Base-by-base conservation (phyloP, 1,140 invertebrate genomes). In the Drosophila virilis region DNA sequence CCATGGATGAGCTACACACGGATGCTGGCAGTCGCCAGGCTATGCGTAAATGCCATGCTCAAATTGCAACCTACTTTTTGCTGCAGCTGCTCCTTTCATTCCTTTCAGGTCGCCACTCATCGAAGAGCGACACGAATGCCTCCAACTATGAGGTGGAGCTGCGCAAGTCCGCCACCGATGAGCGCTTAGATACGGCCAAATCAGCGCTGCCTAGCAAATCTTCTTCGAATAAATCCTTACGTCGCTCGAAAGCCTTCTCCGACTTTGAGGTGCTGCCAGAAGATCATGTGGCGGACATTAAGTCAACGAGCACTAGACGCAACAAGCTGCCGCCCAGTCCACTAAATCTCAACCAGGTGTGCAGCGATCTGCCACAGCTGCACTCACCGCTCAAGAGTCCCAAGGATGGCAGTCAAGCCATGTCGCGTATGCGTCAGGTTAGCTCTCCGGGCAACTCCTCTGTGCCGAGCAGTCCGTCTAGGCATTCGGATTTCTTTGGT, bases 391-490 rank as follows among this genome's bases (percentile, higher is more conserved):
- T 91, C 3, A 91, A 80, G 64, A 91, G 90, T 71, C 90, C 90
- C 10, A 90, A 91, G 76, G 91, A 92, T 38, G 73, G 69, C 12
- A 73, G 43, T 28, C 72, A 81, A 28, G 61, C 74, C 2, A 12
- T 74, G n/a, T 65, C 78, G 22, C 83, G 86, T 8, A 75, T 80
- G 74, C 85, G 84, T 7, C 84, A 78, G 1, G 71, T 91, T 3
- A 70, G 61, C 42, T 89, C 89, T 0, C 83, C 91, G 4, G 90
- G 83, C 7, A 92, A 90, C 55, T 93, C 94, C 2, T 96, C 95
- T 2, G 94, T 95, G 6, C 95, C 96, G 1, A 95, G 95, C 13
- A 96, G 95, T 82, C 95, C 95, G 0, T 94, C 93, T 54, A 93
- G 94, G 74, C 93, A 94, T 67, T 94, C 94, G 15, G 93, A 94